Base-by-base conservation (phyloP, 1,140 invertebrate species). In the Drosophila nikananu region DNA sequence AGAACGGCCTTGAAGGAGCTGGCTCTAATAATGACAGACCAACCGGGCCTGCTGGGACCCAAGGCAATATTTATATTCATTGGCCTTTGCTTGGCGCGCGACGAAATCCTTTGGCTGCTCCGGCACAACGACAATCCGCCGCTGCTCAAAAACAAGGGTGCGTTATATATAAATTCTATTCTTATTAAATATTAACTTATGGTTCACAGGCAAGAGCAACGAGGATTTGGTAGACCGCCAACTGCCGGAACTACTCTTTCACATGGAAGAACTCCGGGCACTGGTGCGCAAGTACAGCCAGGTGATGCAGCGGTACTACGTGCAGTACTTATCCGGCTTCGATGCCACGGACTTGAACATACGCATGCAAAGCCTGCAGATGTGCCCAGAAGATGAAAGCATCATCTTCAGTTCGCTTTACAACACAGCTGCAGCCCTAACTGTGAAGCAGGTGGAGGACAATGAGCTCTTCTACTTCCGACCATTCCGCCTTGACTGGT, bases 51-150 rank as follows among this genome's bases (percentile, higher is more conserved):
- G 10, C 93, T 99, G 17, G 99, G 99, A 2, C 98, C 98, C 10
- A 99, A 99, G 94, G 97, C 98, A n/a, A 94, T 99, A 37, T 96
- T 99, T 83, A 97, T 99, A 76, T 98, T 99, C 91, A 99, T 99
- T 95, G 99, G 97, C 0, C 93, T 99, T 2, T 98, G 97, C 75
- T 97, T 98, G 93, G 96, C 98, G 0, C 95, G 98, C 87, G 99
- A 99, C 95, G 99, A 99, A 94, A 97, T 99, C 21, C 95, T 97
- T 52, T 99, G 99, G 99, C 94, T 99, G 13, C 93, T 99, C 5
- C 95, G 99, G 52, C 99, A 99, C 93, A 97, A 97, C 92, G 98
- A 99, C 81, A 99, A 99, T 94, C 98, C 97, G 25, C 98, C 98
- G 1, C 95, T 96, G n/a, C 78, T 96, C 95, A 92, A 97, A 97